Evolutionary conservation across 2,797 vertebrate genomes (phyloP), one percentile per base, ranked within the genome.

Genomic region (Aldrovandia affinis): DNA sequence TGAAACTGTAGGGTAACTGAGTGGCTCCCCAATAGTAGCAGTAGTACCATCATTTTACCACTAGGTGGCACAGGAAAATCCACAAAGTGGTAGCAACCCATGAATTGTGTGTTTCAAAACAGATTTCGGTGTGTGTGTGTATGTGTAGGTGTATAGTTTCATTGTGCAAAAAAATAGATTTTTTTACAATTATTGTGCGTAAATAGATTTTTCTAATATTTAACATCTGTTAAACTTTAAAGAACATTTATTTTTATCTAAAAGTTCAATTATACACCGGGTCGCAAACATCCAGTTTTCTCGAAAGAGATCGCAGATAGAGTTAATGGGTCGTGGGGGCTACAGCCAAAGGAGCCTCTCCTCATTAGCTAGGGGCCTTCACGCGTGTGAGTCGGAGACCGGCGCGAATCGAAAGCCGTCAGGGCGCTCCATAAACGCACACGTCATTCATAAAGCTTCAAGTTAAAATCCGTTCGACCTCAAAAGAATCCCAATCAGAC

Each of bases 391-490:
- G 68, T 20, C 8, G 68, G 63, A 20, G 1, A 33, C 18, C 2
- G n/a, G 36, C n/a, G 25, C 14, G 36, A 42, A 44, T 75, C 22
- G 70, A 25, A n/a, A 44, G 36, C 70, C 8, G 33, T 22, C 79
- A 59, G 54, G 52, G 50, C 20, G 79, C 42, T 57, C 33, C 59
- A 55, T 80, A 57, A 59, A 57, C 7, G 30, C 14, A 15, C 28
- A 8, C 55, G 79, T 80, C 79, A 65, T 81, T 81, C 57, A 65
- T n/a, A 47, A 50, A 68, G 33, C 57, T 39, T 81, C 61, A 81
- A 47, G 81, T 65, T 81, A 81, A 47, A 81, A 81, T 65, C 81
- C 81, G 47, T 63, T 44, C 61, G 81, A 63, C 57, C 81, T 81
- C 57, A 44, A 81, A 65, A 61, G 39, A 81, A 81, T 81, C 30